Evolutionary conservation across 2,888 invertebrate species (phyloP).

Genomic region (Amphiduros pacificus): DNA sequence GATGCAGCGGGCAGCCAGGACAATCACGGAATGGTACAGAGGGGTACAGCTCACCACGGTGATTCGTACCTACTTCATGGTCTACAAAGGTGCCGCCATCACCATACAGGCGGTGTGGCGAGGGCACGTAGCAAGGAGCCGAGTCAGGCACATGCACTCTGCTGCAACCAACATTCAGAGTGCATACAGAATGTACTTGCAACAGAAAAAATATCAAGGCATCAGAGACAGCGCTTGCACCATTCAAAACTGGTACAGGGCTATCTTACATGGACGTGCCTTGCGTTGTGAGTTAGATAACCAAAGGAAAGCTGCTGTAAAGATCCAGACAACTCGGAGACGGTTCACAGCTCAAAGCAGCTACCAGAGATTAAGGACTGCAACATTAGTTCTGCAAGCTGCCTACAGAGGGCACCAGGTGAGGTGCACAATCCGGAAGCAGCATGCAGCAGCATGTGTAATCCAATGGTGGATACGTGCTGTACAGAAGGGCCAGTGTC

Average conservation of each 20-base stretch:
- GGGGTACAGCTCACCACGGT: not conserved
- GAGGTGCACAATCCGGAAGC: too few species aligned
- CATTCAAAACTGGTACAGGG: too few species aligned
- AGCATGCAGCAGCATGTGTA: too few species aligned
- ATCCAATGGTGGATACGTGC: too few species aligned
- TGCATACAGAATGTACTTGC: not conserved
- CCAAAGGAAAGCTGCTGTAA: conserved; percentile 19
- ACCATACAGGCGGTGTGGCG: not conserved
- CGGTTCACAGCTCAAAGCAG: too few species aligned
- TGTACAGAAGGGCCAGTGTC: too few species aligned
- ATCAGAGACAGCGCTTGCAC: too few species aligned
- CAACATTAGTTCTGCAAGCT: too few species aligned
- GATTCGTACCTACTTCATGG: not conserved
- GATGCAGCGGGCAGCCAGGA: not conserved
- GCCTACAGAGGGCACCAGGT: too few species aligned
- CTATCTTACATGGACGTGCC: too few species aligned
- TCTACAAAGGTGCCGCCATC: not conserved
- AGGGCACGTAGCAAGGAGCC: not conserved
- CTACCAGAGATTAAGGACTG: too few species aligned
- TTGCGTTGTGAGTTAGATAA: too few species aligned
- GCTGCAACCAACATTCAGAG: conserved; percentile 4
- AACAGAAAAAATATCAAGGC: not conserved
- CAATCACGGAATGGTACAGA: not conserved
- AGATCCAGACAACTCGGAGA: not conserved
- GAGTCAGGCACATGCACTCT: not conserved